phyloP scores from a whole-genome alignment of 2,888 invertebrate genomes.

The Phanerotoma sp. region DNA sequence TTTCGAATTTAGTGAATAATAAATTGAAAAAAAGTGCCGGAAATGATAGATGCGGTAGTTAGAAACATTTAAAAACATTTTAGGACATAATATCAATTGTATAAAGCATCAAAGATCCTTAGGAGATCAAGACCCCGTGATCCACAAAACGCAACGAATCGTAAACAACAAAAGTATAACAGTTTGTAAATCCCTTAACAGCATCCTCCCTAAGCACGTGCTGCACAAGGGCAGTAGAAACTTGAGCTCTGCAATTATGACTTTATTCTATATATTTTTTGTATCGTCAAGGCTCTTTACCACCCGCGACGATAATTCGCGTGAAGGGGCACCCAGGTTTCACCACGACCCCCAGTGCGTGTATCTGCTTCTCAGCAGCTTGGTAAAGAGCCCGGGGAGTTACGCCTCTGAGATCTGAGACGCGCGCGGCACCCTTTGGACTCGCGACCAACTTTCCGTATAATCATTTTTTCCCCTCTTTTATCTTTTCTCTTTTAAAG shows the following conservation, averaged over 20 bases:
- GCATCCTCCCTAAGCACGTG: constrained; percentile 48
- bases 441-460: constrained; percentile 32
- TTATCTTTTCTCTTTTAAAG: constrained; percentile 12
- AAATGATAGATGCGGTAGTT: neutral
- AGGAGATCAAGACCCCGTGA: neutral
- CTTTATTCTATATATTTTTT: constrained; percentile 23
- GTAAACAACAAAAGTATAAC: constrained; percentile 48
- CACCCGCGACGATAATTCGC: constrained; percentile 55
- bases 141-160: constrained; percentile 2
- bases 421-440: constrained; percentile 38
- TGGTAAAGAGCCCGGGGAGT: constrained; percentile 34
- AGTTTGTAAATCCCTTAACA: constrained; percentile 39
- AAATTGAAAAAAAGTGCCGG: neutral
- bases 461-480: constrained; percentile 27
- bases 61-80: neutral
- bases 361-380: constrained; percentile 31
- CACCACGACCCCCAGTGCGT: constrained; percentile 43
- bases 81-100: neutral
- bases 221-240: constrained; percentile 41
- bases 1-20: too few relatives aligned
- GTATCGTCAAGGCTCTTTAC: constrained; percentile 33
- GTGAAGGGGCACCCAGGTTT: constrained; percentile 49
- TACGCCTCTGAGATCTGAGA: constrained; percentile 51
- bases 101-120: neutral
- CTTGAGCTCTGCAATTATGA: constrained; percentile 52